Percentiles rank a stretch among this genome's conserved stretches.
phyloP scores from a whole-genome alignment of 2,113 vertebrate species.

The Ammodytes marinus region DNA sequence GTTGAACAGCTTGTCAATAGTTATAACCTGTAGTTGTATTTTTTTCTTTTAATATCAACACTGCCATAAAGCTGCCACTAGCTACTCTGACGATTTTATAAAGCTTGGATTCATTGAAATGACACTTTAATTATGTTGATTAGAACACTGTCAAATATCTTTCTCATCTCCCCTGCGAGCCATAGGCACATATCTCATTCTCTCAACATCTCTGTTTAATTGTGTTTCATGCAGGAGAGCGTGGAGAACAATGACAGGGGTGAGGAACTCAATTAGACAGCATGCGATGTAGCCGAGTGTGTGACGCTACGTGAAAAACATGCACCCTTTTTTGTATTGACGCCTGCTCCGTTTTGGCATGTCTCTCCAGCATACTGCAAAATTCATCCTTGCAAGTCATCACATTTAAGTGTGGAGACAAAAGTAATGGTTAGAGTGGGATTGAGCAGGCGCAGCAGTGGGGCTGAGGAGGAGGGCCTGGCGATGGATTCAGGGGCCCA shows the following conservation, averaged over 20 bases:
- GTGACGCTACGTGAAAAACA: slow-evolving; percentile 31
- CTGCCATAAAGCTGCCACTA: slow-evolving; percentile 25
- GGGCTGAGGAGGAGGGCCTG: not conserved
- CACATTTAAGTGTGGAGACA: not conserved
- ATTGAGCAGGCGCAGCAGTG: not conserved
- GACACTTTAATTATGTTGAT: slow-evolving; percentile 46
- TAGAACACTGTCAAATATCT: slow-evolving; percentile 34
- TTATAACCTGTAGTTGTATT: slow-evolving; percentile 9
- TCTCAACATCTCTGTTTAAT: slow-evolving; percentile 33
- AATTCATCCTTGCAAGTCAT: slow-evolving; percentile 13
- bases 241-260: slow-evolving; percentile 35
- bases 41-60: not conserved
- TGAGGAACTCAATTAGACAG: slow-evolving; percentile 56
- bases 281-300: slow-evolving; percentile 41
- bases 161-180: slow-evolving; percentile 27
- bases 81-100: slow-evolving; percentile 5
- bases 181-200: slow-evolving; percentile 15
- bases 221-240: slow-evolving; percentile 36
- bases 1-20: slow-evolving; percentile 24
- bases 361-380: slow-evolving; percentile 10
- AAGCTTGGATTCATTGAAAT: slow-evolving; percentile 35
- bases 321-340: slow-evolving; percentile 22
- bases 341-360: not conserved
- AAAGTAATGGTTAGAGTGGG: not conserved
- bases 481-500: not conserved